A percentile compares a stretch with the other conserved stretches of the same genome.
Conservation (phyloP, 2,113 vertebrate species). For the Pygathrix nemaeus region DNA sequence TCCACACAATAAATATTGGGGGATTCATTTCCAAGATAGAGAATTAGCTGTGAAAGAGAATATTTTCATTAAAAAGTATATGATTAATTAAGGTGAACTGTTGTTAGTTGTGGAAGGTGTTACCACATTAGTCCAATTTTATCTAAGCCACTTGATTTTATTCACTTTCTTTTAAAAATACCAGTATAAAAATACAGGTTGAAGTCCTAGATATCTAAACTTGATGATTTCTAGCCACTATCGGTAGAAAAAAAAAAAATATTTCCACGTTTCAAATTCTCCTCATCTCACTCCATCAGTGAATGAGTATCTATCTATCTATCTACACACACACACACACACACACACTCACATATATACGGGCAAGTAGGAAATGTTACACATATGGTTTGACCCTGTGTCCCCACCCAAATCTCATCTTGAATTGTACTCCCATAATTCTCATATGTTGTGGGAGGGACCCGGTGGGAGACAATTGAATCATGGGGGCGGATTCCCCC, state of each 20-base stretch:
- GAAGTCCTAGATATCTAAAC: not conserved
- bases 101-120: not conserved
- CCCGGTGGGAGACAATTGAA: too few relatives aligned
- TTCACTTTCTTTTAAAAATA: slow-evolving; percentile 21
- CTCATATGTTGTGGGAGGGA: too few relatives aligned
- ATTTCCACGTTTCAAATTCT: not conserved
- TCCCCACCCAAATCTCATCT: too few relatives aligned
- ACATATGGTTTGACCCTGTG: too few relatives aligned
- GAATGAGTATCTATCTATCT: not conserved
- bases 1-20: not conserved
- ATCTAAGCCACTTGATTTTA: not conserved
- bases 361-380: not conserved
- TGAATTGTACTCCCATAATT: too few relatives aligned
- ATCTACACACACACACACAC: too few relatives aligned
- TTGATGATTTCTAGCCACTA: not conserved
- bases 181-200: not conserved
- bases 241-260: not conserved
- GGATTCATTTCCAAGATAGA: not conserved
- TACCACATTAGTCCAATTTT: not conserved
- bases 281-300: not conserved
- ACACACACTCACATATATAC: not conserved
- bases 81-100: not conserved
- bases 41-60: not conserved
- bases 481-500: too few relatives aligned
- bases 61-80: not conserved